A percentile compares a stretch with the other conserved stretches of the same genome.
Evolutionary conservation across 2,888 invertebrate genomes (phyloP).

Genomic region (Prosapia bicincta): DNA sequence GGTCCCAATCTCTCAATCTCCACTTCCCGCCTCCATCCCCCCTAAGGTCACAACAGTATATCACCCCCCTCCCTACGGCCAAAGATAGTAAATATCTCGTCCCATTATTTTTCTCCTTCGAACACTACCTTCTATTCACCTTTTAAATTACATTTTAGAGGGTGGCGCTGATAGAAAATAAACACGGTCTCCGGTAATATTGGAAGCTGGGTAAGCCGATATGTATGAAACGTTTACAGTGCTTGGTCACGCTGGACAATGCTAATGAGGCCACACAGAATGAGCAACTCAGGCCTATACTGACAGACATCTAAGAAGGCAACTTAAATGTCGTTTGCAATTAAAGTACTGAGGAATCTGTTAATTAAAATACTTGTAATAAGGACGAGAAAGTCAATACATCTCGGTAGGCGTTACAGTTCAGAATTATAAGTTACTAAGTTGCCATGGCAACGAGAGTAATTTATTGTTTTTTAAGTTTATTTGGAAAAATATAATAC

Average conservation of each 20-base stretch:
- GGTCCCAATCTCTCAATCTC: background rate
- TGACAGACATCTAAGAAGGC: background rate
- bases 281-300: background rate
- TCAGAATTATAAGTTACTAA: too few relatives aligned
- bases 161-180: background rate
- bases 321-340: background rate
- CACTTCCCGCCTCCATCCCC: background rate
- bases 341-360: too few relatives aligned
- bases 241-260: background rate
- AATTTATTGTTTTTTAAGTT: too few relatives aligned
- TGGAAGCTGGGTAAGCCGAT: background rate
- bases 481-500: too few relatives aligned
- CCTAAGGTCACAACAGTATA: background rate
- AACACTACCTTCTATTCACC: background rate
- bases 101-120: background rate
- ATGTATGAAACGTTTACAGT: background rate
- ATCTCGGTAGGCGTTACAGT: too few relatives aligned
- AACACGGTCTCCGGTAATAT: too few relatives aligned
- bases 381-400: too few relatives aligned
- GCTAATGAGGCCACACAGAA: background rate
- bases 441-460: too few relatives aligned
- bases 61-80: background rate
- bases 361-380: too few relatives aligned
- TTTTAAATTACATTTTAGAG: too few relatives aligned
- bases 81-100: background rate